Percentiles rank a stretch among this genome's conserved stretches.
Conservation (phyloP, 2,888 invertebrate genomes). For the Phaedon cochleariae region DNA sequence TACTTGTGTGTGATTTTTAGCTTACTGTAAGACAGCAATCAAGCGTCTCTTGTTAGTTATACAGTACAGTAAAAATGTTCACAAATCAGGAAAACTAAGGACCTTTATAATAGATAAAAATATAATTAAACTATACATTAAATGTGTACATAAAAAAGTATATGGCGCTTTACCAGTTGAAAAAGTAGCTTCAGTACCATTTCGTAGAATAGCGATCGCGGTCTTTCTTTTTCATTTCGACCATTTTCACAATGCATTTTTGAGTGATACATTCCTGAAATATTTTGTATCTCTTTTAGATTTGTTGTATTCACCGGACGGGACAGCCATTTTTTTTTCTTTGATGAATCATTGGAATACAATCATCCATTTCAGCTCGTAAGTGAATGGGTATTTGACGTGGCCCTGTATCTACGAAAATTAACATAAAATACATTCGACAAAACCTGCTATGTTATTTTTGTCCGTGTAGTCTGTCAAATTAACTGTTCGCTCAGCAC, state of each 20-base stretch:
- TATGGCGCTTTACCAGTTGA: constrained; percentile 55
- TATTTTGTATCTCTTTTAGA: constrained; percentile 40
- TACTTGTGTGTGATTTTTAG: constrained; percentile 44
- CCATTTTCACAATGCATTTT: constrained; percentile 45
- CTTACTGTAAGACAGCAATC: constrained; percentile 31
- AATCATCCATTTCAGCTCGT: constrained; percentile 50
- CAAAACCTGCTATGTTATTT: neutral
- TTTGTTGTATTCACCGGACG: constrained; percentile 29
- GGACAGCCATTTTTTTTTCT: constrained; percentile 27
- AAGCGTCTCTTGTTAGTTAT: constrained; percentile 35
- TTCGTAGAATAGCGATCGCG: constrained; percentile 49
- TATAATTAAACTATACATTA: constrained; percentile 49
- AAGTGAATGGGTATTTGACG: constrained; percentile 50
- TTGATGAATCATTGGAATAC: constrained; percentile 37
- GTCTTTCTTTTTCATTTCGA: constrained; percentile 40
- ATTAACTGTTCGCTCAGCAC: too few species aligned
- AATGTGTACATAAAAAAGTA: constrained; percentile 56
- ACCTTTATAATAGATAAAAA: constrained; percentile 46
- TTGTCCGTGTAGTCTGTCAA: neutral
- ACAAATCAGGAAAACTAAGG: constrained; percentile 50
- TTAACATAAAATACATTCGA: constrained; percentile 44
- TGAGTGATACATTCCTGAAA: constrained; percentile 54
- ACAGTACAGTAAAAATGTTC: constrained; percentile 39
- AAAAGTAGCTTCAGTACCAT: constrained; percentile 54
- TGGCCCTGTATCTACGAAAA: constrained; percentile 38